Base-by-base conservation (phyloP, 2,888 invertebrate species). In the Tipula unca region DNA sequence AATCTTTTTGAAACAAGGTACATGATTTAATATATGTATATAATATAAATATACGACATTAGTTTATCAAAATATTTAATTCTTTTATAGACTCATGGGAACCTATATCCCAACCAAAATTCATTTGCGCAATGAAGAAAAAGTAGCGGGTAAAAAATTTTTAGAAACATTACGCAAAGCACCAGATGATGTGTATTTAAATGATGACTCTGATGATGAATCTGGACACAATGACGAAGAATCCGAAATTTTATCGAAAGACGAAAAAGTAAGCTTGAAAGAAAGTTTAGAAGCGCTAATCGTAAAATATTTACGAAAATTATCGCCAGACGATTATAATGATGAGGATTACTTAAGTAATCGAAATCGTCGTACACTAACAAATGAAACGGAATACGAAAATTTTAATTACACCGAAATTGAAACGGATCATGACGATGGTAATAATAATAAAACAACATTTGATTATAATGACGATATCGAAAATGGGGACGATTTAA, bases 101-200 rank as follows among this genome's bases (percentile, higher is more conserved):
- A 13, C 48, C 1, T 84, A 69, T 48, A 29, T 85, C 5, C 85
- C 86, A 82, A 86, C 83, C 54, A 29, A 20, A 25, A 36, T 42
- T 6, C 85, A 86, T n/a, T 86, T 86, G 8, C 86, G 86, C 10
- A 85, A 87, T 29, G 88, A 87, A 32, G 89, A 88, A 86, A 88
- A 87, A 83, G 87, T 87, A 86, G 88, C 89, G 1, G 88, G 87
- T 54, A 86, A 87, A 86, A 88, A 87, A 86, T 88, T 89, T 86
- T 87, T 89, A 29, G 88, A 89, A 86, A 88, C 88, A 4, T 85
- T 89, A 14, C 87, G 88, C 54, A 87, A 88, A 86, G 86, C 86
- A 20, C 86, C 87, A 48, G 86, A 87, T 20, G 86, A 86, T 29
- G 86, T 87, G 1, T 87, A 87, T 25, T 87, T 87, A 29, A 86